A percentile compares a stretch with the other conserved stretches of the same genome.
Evolutionary conservation across 2,113 vertebrate species (phyloP).

Genomic region (Odocoileus virginianus): DNA sequence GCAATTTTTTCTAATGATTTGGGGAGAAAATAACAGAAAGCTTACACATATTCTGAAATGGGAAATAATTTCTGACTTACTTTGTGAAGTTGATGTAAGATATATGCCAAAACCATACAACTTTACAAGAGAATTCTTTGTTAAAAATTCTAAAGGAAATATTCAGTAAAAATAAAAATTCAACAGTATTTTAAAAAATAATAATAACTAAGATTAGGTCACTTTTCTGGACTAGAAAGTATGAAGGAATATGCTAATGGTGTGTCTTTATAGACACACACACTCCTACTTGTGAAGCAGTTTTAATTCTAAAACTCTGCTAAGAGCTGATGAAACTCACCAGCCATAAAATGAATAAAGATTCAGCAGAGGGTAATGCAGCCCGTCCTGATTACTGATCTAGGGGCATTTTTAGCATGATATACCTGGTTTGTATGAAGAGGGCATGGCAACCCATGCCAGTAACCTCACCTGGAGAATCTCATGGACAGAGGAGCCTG

Average conservation of each 20-base stretch:
- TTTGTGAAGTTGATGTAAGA: neutral
- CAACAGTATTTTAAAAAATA: neutral
- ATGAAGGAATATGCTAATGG: neutral
- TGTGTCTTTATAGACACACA: neutral
- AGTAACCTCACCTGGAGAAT: neutral
- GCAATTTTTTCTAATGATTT: neutral
- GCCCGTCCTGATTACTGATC: neutral
- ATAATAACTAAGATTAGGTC: neutral
- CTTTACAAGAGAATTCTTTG: neutral
- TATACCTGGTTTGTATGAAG: neutral
- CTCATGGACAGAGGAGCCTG: neutral
- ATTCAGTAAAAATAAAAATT: neutral
- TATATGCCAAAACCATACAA: neutral
- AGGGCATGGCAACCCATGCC: neutral
- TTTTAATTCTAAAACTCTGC: neutral
- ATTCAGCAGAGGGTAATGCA: neutral
- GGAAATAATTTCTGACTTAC: neutral
- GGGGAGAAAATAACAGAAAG: neutral
- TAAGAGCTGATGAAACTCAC: neutral
- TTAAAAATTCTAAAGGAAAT: neutral
- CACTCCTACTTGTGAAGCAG: neutral
- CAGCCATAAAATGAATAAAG: neutral
- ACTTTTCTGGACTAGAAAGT: neutral
- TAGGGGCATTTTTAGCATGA: neutral
- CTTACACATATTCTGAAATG: neutral